Percentiles rank a stretch among this genome's conserved stretches.
Evolutionary conservation across 35 echinoderm and acorn worm genomes (phyloP).

Genomic region (Eucidaris tribuloides): DNA sequence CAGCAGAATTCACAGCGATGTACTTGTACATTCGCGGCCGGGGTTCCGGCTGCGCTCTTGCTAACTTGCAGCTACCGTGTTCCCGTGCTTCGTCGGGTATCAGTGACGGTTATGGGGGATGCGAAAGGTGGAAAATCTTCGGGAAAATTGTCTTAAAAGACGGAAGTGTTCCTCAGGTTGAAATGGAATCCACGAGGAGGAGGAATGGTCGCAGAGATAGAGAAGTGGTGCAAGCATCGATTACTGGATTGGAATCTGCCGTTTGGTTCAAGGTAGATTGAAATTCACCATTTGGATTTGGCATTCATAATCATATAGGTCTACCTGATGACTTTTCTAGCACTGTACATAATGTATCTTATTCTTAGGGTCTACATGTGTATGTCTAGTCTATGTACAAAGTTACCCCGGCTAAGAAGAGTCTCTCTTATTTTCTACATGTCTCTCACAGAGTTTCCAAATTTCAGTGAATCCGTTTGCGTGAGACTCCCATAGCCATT

Average conservation of each 20-base stretch:
- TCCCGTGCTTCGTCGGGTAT: not conserved
- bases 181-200: not conserved
- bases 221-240: constrained; percentile 17
- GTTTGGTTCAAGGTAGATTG: constrained; percentile 62
- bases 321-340: too few relatives aligned
- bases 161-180: constrained; percentile 47
- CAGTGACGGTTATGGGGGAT: not conserved
- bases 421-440: too few relatives aligned
- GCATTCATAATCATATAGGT: too few relatives aligned
- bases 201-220: not conserved
- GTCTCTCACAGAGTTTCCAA: too few relatives aligned
- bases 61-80: not conserved
- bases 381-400: too few relatives aligned
- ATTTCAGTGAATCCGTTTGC: too few relatives aligned
- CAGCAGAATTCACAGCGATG: too few relatives aligned
- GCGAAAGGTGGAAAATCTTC: constrained; percentile 40
- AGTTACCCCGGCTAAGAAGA: too few relatives aligned
- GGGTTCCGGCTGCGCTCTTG: constrained; percentile 20
- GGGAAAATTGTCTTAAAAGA: constrained; percentile 5
- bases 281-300: too few relatives aligned
- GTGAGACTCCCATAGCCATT: too few relatives aligned
- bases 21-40: constrained; percentile 13
- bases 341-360: too few relatives aligned
- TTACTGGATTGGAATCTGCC: constrained; percentile 44
- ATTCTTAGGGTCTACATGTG: too few relatives aligned